These are phyloP conservation scores for Nomada hirtipes DNA, from an alignment of 2,888 invertebrate genomes.

Conservation along the genomic window DNA sequence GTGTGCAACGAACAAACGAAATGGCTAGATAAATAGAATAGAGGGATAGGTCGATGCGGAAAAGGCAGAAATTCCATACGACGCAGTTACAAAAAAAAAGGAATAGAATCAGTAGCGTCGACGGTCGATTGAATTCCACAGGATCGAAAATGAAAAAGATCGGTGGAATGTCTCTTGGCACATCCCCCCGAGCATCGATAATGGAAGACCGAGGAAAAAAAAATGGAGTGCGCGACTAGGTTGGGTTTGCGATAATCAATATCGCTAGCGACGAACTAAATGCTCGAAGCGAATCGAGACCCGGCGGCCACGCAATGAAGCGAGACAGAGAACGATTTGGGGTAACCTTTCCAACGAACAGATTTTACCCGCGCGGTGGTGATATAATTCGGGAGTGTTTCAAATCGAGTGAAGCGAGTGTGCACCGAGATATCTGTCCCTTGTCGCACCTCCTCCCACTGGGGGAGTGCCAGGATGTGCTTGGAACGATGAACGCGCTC, in stretches of 20 bases:
- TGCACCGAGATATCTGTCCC: conserved; percentile 77
- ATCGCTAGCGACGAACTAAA: conserved; percentile 49
- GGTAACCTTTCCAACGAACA: conserved; percentile 42
- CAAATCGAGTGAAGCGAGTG: conserved; percentile 62
- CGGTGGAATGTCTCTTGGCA: conserved; percentile 5
- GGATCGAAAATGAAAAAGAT: neutral
- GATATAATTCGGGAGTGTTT: conserved; percentile 72
- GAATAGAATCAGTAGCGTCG: neutral
- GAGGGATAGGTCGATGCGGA: conserved; percentile 34
- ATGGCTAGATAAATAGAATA: conserved; percentile 44
- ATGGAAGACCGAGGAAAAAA: conserved; percentile 16
- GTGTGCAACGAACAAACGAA: conserved; percentile 41
- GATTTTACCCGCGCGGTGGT: conserved; percentile 54
- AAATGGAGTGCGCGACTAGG: conserved; percentile 33
- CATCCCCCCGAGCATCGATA: conserved; percentile 40
- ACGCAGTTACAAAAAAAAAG: neutral
- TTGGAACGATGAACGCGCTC: conserved; percentile 82
- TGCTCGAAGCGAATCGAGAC: conserved; percentile 7
- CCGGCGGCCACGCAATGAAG: neutral
- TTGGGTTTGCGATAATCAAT: conserved; percentile 54
- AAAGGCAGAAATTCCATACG: conserved; percentile 9
- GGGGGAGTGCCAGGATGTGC: conserved; percentile 84
- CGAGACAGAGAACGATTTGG: conserved; percentile 36
- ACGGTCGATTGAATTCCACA: conserved; percentile 7
- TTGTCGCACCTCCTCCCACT: conserved; percentile 78